Evolutionary conservation across 2,888 invertebrate species (phyloP).

Genomic region (Entomobrya proxima): DNA sequence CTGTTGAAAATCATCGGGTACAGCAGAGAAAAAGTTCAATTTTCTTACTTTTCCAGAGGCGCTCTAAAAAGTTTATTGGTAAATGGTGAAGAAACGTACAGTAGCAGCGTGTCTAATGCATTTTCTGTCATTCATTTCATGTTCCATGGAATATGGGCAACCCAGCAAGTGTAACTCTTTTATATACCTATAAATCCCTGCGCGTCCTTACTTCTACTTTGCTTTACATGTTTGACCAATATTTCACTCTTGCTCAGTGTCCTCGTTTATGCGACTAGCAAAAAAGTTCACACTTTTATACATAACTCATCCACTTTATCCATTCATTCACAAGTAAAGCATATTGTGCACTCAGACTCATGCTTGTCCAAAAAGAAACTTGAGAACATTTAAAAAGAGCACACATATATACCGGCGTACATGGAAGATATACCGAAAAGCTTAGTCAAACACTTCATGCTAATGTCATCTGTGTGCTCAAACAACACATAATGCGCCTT

Average conservation of each 20-base stretch:
- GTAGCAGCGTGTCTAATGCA: conserved; percentile 13
- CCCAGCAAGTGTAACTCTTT: neutral
- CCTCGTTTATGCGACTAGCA: neutral
- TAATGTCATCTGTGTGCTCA: conserved; percentile 16
- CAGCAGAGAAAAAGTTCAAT: neutral
- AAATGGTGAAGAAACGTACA: neutral
- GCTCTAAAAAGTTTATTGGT: conserved; percentile 5
- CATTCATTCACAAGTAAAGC: neutral
- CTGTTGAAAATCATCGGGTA: neutral
- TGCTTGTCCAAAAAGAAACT: neutral
- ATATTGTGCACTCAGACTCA: neutral
- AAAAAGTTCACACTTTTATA: conserved; percentile 10
- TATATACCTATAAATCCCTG: too few relatives aligned
- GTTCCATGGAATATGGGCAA: too few relatives aligned
- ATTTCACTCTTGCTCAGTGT: conserved; percentile 12
- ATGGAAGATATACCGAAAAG: neutral
- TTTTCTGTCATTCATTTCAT: conserved; percentile 23
- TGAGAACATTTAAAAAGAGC: neutral
- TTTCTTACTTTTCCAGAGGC: neutral
- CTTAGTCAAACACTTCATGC: neutral
- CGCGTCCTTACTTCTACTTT: too few relatives aligned
- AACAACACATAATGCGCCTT: neutral
- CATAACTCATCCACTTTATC: conserved; percentile 33
- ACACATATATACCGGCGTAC: neutral
- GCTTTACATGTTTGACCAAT: conserved; percentile 46